Evolutionary conservation across 2,113 vertebrate genomes (phyloP), one percentile per base, ranked within the genome.

Genomic region (Nettapus auritus): DNA sequence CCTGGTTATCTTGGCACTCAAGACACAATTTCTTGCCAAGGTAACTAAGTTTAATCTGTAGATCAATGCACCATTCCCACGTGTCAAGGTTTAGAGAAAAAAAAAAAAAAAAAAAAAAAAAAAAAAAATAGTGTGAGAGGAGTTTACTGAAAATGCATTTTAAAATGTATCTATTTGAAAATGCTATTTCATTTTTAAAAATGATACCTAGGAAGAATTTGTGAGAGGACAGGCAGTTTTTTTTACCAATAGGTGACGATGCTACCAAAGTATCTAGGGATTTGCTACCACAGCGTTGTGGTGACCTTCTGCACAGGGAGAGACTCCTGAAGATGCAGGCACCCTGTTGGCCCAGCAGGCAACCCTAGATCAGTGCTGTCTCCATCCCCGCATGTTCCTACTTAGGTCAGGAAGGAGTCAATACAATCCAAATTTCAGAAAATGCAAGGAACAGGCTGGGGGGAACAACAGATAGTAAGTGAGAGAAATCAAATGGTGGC

Each of bases 1-100:
- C 88, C 90, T 94, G 88, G 94, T 96, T 97, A 84, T 96, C 94
- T 96, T 96, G 97, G 97, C 97, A 80, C 28, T 84, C 52, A 31
- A 62, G 56, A 34, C 21, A 38, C 31, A 68, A 74, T 34, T 53
- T 33, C 73, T 84, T 90, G 96, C 96, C 96, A 97, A 97, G 82
- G 86, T 97, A 96, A 97, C 66, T 91, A 93, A 92, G 93, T 88
- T 64, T 89, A 92, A 96, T 91, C 90, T 59, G n/a, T 40, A 77
- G 84, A 95, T 91, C 93, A 82, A 82, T 86, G 74, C 55, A 76
- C n/a, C 31, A 26, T 94, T 94, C 82, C 78, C 59, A 63, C 15
- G 82, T 71, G 73, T 93, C 82, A 85, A 89, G 26, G 56, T 91
- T 82, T 62, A 94, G 66, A 92, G 81, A 50, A 77, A 75, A 92